Conservation (phyloP, 2,113 vertebrate species). For the Equus przewalskii region DNA sequence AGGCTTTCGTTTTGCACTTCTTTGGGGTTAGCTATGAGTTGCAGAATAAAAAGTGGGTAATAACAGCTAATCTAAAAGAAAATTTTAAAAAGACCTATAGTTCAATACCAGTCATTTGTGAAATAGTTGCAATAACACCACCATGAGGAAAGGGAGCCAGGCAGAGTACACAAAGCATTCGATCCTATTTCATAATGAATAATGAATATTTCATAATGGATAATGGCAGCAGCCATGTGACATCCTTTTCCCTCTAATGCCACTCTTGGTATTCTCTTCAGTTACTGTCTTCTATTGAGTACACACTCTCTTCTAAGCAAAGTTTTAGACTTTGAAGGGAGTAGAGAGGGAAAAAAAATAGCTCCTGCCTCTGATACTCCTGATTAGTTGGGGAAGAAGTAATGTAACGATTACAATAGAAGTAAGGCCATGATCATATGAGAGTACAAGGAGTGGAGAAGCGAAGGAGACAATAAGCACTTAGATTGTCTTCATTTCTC, state of each 20-base stretch:
- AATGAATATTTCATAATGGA: background rate
- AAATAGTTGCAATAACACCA: background rate
- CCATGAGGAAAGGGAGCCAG: background rate
- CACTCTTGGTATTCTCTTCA: background rate
- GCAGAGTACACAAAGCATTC: background rate
- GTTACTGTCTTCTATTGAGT: background rate
- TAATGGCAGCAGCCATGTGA: background rate
- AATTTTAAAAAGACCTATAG: background rate
- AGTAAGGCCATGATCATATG: background rate
- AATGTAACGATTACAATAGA: background rate
- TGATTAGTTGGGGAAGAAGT: background rate
- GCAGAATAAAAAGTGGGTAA: background rate
- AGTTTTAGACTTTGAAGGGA: background rate
- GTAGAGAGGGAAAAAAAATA: background rate
- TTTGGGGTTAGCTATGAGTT: background rate
- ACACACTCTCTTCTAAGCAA: background rate
- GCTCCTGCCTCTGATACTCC: background rate
- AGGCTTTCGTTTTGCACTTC: background rate
- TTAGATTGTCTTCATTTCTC: background rate
- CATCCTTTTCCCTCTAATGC: background rate
- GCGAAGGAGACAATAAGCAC: background rate
- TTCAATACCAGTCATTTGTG: background rate
- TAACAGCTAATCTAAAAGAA: background rate
- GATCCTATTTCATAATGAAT: background rate
- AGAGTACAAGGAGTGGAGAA: background rate